Evolutionary conservation across 2,113 vertebrate genomes (phyloP), one percentile per base, ranked within the genome.

Genomic region (Gorsachius goisagi): DNA sequence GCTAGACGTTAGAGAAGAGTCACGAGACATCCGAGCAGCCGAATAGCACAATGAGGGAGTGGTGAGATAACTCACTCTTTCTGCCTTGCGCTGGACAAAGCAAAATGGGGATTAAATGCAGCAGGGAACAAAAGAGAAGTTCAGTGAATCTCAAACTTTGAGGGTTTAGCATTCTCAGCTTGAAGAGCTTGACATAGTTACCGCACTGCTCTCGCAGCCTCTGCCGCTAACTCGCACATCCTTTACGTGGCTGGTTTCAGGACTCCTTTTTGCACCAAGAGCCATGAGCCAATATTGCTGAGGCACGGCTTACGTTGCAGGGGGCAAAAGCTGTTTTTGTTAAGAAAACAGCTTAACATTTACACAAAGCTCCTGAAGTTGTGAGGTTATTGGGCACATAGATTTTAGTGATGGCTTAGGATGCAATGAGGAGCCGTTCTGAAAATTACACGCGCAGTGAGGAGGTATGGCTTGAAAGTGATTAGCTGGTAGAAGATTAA

Each of bases 401-500:
- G 53, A 81, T 92, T 91, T 87, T 79, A 56, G 35, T 26, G 53
- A 73, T 32, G 24, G 21, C 24, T 12, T 32, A 72, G 44, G 30
- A 59, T 45, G 55, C 16, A 52, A 72, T 62, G 28, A 56, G 39
- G 49, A 91, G 12, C 20, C 37, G 8, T 91, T 86, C 86, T 82
- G 90, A 94, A 91, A 96, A 89, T 84, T 30, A 24, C 45, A 68
- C 0, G 2, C 6, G 5, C 41, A 68, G 35, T 23, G 35, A 82
- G 72, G 62, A 64, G 6, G 58, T 77, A 87, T 23, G 74, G 32
- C 28, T 84, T 94, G 58, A 47, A 89, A 91, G 39, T 87, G 58
- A 74, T 95, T 95, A 96, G 83, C 60, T 94, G 66, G 62, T 72
- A 64, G 79, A 95, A 83, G 73, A 95, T 90, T 95, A 95, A 96